Evolutionary conservation across 2,113 vertebrate genomes (phyloP), one percentile per base, ranked within the genome.

Genomic region (Lampris incognitus): DNA sequence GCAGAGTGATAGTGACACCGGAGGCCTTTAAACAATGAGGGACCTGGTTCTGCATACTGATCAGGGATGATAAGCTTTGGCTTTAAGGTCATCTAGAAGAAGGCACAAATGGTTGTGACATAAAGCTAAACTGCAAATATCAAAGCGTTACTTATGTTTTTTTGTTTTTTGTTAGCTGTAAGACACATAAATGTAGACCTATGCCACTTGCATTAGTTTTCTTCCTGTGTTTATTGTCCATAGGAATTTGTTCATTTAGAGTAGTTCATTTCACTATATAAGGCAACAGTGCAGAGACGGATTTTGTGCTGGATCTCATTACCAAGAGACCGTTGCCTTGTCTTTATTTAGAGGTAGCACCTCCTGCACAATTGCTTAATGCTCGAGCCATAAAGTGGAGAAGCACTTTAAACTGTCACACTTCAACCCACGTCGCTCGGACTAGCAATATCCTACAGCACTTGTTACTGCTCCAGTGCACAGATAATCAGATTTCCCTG

Each of bases 401-500:
- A 0, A 58, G 58, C 68, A 55, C 58, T 51, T 9, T 37, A 24
- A n/a, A 39, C 54, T 67, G 24, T 10, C 68, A 69, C 66, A 69
- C 82, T 54, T 85, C 58, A 84, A 72, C 69, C 68, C 55, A 71
- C 69, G 51, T 8, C 64, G 82, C 4, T 8, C 59, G 40, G 76
- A 46, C 62, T 73, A 67, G 69, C 73, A 84, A 6, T 65, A 74
- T 86, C 73, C 63, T 51, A 39, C 24, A 51, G 54, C 69, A 65
- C 46, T 71, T 83, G 66, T 79, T 63, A 65, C 84, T 9, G 68
- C 78, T 72, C 82, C 71, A 69, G 63, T 4, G 13, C 69, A 72
- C 59, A 69, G 62, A 58, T 85, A 84, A 89, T 88, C 83, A 57
- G 2, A 89, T 87, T 79, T 82, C 41, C 69, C 61, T 8, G 57